Conservation (phyloP, 1,140 invertebrate species). For the Drosophila nasuta region DNA sequence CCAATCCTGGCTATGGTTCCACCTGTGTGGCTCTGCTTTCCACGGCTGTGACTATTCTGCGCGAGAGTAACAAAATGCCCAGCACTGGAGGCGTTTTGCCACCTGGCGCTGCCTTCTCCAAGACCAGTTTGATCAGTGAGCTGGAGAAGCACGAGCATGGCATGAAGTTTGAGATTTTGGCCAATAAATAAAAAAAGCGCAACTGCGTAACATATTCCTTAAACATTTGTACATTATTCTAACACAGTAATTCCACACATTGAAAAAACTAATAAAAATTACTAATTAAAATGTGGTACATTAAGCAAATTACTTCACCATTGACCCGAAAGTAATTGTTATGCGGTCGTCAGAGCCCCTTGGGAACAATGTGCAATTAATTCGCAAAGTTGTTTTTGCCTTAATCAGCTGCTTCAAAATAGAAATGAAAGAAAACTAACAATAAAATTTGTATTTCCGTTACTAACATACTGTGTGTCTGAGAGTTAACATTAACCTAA, state of each 20-base stretch:
- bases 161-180: slow-evolving; percentile 81
- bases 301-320: background rate
- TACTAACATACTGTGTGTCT: background rate
- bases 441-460: background rate
- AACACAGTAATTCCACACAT: background rate
- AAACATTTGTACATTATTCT: background rate
- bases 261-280: slow-evolving; percentile 11
- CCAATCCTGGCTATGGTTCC: slow-evolving; percentile 93
- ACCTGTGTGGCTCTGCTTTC: slow-evolving; percentile 91
- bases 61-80: slow-evolving; percentile 91
- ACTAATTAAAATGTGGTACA: slow-evolving; percentile 6
- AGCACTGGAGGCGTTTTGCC: slow-evolving; percentile 86
- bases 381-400: too few species aligned
- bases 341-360: too few species aligned
- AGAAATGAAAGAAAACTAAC: background rate
- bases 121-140: slow-evolving; percentile 79
- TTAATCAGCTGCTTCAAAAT: too few species aligned
- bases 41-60: slow-evolving; percentile 90
- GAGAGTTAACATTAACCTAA: background rate
- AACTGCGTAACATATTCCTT: background rate
- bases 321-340: background rate
- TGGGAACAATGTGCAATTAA: too few species aligned
- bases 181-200: slow-evolving; percentile 62
- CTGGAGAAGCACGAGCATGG: slow-evolving; percentile 83
- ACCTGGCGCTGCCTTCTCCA: slow-evolving; percentile 77